A percentile compares a stretch with the other conserved stretches of the same genome.
Evolutionary conservation across 37 sponge, comb jelly and placozoan species (phyloP).

Genomic region (Theonella swinhoei): DNA sequence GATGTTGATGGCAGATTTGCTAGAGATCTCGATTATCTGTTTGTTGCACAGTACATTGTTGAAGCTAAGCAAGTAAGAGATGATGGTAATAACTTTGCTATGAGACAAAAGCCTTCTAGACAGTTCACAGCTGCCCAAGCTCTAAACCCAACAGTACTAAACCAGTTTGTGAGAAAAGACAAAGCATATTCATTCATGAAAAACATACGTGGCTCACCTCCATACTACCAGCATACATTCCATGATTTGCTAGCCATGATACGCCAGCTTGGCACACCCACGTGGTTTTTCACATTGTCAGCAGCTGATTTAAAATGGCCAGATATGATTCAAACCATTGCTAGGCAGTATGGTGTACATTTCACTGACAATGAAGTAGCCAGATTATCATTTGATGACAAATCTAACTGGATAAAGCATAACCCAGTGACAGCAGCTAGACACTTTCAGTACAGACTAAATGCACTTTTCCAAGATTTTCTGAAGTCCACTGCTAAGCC

Average conservation of each 20-base stretch:
- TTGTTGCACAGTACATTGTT: too few relatives aligned
- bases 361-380: constrained; percentile 26
- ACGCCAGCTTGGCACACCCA: too few relatives aligned
- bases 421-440: too few relatives aligned
- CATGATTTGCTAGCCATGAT: too few relatives aligned
- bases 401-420: too few relatives aligned
- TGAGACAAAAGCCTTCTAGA: not conserved
- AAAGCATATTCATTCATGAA: constrained; percentile 46
- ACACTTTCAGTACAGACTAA: constrained; percentile 22
- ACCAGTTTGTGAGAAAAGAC: constrained; percentile 7
- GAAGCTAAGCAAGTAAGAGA: too few relatives aligned
- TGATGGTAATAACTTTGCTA: too few relatives aligned
- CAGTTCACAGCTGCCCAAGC: not conserved
- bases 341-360: constrained; percentile 35
- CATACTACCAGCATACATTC: constrained; percentile 31
- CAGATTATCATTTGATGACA: constrained; percentile 4
- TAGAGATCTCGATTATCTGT: too few relatives aligned
- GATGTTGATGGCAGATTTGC: too few relatives aligned
- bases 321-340: constrained; percentile 43
- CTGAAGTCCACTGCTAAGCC: constrained; percentile 15
- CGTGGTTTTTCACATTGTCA: constrained; percentile 29
- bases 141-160: not conserved
- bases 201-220: constrained; percentile 30
- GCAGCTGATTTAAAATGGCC: constrained; percentile 56
- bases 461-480: constrained; percentile 4